A percentile compares a stretch with the other conserved stretches of the same genome.
Evolutionary conservation across 1,140 invertebrate species (phyloP).

Genomic region (Anoplophora glabripennis): DNA sequence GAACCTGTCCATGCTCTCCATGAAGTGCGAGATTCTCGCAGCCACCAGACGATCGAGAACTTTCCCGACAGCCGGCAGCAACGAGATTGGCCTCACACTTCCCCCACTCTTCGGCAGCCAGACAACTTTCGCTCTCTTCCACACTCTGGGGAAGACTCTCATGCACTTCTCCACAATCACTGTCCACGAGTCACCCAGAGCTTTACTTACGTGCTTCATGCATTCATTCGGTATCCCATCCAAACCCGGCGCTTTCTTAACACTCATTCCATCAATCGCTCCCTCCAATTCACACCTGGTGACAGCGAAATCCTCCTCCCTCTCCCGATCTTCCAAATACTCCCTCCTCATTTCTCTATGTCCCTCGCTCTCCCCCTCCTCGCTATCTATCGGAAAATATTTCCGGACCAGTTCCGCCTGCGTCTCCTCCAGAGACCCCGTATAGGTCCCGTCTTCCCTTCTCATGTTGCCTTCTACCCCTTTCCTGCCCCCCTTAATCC

Average conservation of each 20-base stretch:
- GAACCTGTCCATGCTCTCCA: not conserved
- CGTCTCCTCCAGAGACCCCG: not conserved
- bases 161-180: not conserved
- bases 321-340: not conserved
- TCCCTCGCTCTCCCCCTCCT: too few relatives aligned
- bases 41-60: not conserved
- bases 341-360: not conserved
- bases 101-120: constrained; percentile 1
- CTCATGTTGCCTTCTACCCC: not conserved
- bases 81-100: not conserved
- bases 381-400: not conserved
- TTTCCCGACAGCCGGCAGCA: constrained; percentile 1
- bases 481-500: not conserved
- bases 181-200: not conserved
- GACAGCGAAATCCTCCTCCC: too few relatives aligned
- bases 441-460: not conserved
- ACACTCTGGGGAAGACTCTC: not conserved
- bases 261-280: not conserved
- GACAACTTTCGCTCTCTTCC: not conserved
- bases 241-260: not conserved
- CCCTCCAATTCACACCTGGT: too few relatives aligned
- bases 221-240: not conserved
- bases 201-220: not conserved
- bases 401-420: not conserved
- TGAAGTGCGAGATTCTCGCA: not conserved